Evolutionary conservation across 2,113 vertebrate genomes (phyloP), one percentile per base, ranked within the genome.

Genomic region (Ctenomys sociabilis): DNA sequence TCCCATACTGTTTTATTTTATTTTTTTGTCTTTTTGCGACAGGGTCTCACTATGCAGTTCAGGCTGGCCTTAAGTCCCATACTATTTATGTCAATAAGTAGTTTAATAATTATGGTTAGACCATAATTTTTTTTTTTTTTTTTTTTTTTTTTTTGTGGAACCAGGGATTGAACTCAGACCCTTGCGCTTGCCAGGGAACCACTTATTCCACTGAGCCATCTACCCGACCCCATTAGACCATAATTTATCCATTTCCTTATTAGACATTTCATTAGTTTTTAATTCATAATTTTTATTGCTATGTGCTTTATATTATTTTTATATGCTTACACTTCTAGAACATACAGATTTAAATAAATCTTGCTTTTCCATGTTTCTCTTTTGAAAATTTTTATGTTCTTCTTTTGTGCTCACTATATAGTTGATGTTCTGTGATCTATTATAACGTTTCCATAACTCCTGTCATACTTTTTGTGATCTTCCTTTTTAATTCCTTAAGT

Each of bases 241-340:
- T 91, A 90, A 57, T 94, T 95, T 87, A 68, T 70, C 52, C 40
- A 80, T 91, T 90, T 90, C 32, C 52, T 91, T 82, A 88, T 93
- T 96, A 88, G 85, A 45, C 6, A 45, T 66, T 0, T 84, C 49
- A 24, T 9, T 75, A 1, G 72, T 92, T 96, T 90, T 80, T 82
- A 59, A 49, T 68, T 92, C 30, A 92, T 88, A 70, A 61, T 82
- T 88, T 88, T 95, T 88, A 17, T 96, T 97, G 24, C 35, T 88
- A 0, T 64, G 14, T 88, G 30, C 28, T 82, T 92, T 85, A 66
- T 35, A n/a, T 22, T 26, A 86, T 89, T 95, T 88, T 96, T 96
- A 63, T 90, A 45, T 87, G 26, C 9, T 35, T 92, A 26, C 80
- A 83, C 54, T 90, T 95, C 73, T 72, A 37, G 66, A 89, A 75